phyloP scores from a whole-genome alignment of 2,113 vertebrate species.

The Megalops atlanticus region DNA sequence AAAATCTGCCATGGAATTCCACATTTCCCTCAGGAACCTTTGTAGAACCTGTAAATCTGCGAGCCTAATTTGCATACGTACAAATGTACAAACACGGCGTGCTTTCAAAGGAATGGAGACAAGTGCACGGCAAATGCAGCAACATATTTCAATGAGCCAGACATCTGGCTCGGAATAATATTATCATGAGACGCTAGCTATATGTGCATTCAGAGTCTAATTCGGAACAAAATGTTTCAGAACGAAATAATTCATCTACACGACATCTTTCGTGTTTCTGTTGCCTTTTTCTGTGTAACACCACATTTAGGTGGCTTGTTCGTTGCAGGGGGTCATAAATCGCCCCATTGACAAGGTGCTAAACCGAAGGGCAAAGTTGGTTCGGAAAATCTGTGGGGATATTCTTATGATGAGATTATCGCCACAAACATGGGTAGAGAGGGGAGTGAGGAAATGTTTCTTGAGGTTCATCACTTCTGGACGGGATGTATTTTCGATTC shows the following conservation, averaged over 20 bases:
- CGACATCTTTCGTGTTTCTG: not conserved
- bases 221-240: not conserved
- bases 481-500: constrained; percentile 67
- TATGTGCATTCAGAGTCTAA: not conserved
- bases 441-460: constrained; percentile 54
- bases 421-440: constrained; percentile 52
- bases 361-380: not conserved
- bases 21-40: not conserved
- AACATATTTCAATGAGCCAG: not conserved
- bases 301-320: not conserved
- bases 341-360: not conserved
- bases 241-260: not conserved
- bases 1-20: not conserved
- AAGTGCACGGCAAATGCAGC: not conserved
- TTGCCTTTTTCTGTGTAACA: not conserved
- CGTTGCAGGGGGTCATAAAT: not conserved
- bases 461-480: constrained; percentile 62
- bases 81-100: not conserved
- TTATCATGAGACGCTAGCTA: not conserved
- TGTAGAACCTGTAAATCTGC: not conserved
- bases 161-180: not conserved
- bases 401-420: constrained; percentile 61
- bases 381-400: constrained; percentile 38
- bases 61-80: not conserved
- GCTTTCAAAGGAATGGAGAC: not conserved